Evolutionary conservation across 2,113 vertebrate species (phyloP).

Genomic region (Rhagologus leucostigma): DNA sequence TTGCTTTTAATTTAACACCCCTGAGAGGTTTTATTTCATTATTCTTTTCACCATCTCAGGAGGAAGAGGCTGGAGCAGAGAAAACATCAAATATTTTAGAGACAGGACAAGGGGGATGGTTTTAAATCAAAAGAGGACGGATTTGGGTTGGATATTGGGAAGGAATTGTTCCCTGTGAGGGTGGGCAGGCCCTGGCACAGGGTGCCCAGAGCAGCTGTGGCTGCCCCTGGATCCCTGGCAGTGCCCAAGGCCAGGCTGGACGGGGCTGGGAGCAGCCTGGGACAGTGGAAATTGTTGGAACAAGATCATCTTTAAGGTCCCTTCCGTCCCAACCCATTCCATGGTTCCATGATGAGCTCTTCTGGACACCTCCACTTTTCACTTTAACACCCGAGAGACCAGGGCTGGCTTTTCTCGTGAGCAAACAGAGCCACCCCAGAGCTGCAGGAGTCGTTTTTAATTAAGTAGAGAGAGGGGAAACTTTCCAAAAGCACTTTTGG

Average conservation of each 20-base stretch:
- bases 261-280: not conserved
- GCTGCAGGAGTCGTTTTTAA: not conserved
- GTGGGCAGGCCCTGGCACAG: not conserved
- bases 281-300: fast-evolving
- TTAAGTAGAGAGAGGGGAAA: not conserved
- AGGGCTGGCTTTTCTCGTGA: not conserved
- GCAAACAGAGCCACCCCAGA: not conserved
- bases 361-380: not conserved
- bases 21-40: not conserved
- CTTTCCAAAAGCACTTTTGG: not conserved
- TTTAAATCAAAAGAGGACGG: not conserved
- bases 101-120: not conserved
- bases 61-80: not conserved
- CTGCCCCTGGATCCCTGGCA: not conserved
- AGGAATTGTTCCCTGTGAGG: not conserved
- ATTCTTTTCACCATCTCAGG: not conserved
- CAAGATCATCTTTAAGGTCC: not conserved
- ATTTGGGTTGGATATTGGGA: not conserved
- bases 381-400: not conserved
- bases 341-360: not conserved
- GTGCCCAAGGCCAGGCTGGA: not conserved
- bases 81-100: not conserved
- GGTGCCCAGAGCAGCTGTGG: not conserved
- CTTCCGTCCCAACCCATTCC: not conserved
- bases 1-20: not conserved